phyloP scores from a whole-genome alignment of 2,113 vertebrate species.

The Collichthys lucidus region DNA sequence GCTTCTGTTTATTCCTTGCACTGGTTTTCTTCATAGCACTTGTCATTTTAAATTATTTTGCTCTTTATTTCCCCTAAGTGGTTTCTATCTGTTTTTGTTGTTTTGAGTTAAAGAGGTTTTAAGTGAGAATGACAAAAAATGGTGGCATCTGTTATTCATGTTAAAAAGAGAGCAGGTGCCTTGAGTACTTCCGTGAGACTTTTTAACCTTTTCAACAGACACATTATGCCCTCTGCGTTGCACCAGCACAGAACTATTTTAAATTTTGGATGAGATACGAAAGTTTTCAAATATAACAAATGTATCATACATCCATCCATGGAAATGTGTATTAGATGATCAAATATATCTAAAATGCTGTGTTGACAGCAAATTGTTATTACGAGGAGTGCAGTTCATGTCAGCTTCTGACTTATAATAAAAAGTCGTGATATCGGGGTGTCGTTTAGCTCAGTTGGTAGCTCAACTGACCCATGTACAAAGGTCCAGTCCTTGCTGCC shows the following conservation, averaged over 20 bases:
- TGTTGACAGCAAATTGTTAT: too few relatives aligned
- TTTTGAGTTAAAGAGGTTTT: background rate
- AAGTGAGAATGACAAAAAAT: background rate
- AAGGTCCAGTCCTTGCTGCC: too few relatives aligned
- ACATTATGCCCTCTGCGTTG: background rate
- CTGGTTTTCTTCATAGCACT: background rate
- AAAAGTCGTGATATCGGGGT: background rate
- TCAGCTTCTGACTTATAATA: background rate
- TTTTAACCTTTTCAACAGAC: background rate
- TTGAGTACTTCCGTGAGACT: background rate
- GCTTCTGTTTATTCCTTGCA: background rate
- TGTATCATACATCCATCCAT: background rate
- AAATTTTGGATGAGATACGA: background rate
- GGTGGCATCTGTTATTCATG: background rate
- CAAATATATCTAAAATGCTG: background rate
- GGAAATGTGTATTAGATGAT: background rate
- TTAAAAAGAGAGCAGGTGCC: background rate
- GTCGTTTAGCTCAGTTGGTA: too few relatives aligned
- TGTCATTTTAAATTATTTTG: background rate
- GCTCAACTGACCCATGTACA: too few relatives aligned
- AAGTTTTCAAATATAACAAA: background rate
- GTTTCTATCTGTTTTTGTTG: slow-evolving; percentile 1
- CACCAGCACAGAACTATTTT: background rate
- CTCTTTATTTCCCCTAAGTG: background rate
- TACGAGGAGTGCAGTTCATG: background rate